Percentiles rank a stretch among this genome's conserved stretches.
These are phyloP conservation scores for Pyralis farinalis DNA, from an alignment of 2,888 invertebrate genomes.

Conservation along the genomic window DNA sequence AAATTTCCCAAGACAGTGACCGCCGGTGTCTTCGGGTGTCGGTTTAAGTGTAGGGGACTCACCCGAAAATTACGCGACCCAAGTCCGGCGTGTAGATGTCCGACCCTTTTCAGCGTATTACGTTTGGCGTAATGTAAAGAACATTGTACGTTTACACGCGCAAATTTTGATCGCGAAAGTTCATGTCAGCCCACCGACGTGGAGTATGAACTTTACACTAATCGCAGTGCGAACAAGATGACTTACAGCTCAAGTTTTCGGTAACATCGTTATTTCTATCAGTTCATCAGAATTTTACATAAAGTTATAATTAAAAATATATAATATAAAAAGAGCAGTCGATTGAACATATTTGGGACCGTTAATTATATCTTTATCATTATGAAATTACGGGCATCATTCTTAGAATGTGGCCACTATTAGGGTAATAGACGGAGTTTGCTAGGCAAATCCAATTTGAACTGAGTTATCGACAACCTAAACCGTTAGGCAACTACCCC, in stretches of 20 bases:
- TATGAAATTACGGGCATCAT: constrained; percentile 26
- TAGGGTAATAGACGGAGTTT: constrained; percentile 40
- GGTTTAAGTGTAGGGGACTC: too few relatives aligned
- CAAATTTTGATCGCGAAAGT: too few relatives aligned
- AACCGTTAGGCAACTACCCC: constrained; percentile 34
- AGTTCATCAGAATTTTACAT: constrained; percentile 4
- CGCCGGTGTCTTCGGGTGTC: constrained; percentile 28
- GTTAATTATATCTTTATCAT: not conserved
- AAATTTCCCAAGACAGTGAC: constrained; percentile 31
- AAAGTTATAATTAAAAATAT: not conserved
- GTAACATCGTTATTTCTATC: constrained; percentile 7
- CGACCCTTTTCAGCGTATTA: too few relatives aligned
- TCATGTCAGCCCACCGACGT: too few relatives aligned
- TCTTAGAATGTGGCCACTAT: constrained; percentile 51
- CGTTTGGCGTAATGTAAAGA: too few relatives aligned
- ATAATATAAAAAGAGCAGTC: not conserved
- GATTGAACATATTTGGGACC: constrained; percentile 4
- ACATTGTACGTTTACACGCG: too few relatives aligned
- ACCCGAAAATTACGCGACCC: too few relatives aligned
- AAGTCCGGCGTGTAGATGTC: too few relatives aligned
- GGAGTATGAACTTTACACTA: too few relatives aligned
- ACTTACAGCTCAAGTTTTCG: constrained; percentile 4
- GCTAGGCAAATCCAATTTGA: constrained; percentile 64
- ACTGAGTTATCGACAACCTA: constrained; percentile 38
- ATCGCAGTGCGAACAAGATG: constrained; percentile 3